Conservation (phyloP, 2,888 invertebrate genomes). For the Microctonus brassicae region DNA sequence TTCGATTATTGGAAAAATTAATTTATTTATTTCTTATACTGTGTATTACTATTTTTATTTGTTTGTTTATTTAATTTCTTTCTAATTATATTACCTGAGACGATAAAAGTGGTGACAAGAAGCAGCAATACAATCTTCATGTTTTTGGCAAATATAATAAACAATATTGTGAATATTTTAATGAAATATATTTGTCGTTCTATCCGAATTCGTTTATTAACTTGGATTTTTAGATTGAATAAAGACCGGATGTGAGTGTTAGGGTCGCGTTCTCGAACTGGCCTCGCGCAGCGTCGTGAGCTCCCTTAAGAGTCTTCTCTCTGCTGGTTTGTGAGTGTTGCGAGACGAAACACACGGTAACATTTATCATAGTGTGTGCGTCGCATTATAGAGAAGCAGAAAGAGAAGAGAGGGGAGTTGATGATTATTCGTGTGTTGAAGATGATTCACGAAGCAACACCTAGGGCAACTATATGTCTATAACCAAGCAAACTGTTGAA, state of each 20-base stretch:
- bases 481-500: not conserved
- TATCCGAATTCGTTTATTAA: conserved; percentile 21
- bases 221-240: not conserved
- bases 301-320: conserved; percentile 67
- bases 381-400: not conserved
- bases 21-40: not conserved
- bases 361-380: not conserved
- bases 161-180: not conserved
- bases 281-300: conserved; percentile 65
- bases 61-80: not conserved
- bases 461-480: conserved; percentile 27
- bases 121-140: conserved; percentile 73
- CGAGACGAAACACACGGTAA: conserved; percentile 51
- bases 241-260: conserved; percentile 64
- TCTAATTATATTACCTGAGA: conserved; percentile 69
- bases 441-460: conserved; percentile 62
- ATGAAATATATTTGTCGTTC: conserved; percentile 43
- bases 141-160: conserved; percentile 59
- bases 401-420: conserved; percentile 36
- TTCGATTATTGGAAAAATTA: not conserved
- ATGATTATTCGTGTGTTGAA: conserved; percentile 53
- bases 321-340: conserved; percentile 48
- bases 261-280: conserved; percentile 69
- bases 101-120: conserved; percentile 72
- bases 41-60: too few relatives aligned